Base-by-base conservation (phyloP, 2,797 vertebrate genomes). In the Myotis findleyi region DNA sequence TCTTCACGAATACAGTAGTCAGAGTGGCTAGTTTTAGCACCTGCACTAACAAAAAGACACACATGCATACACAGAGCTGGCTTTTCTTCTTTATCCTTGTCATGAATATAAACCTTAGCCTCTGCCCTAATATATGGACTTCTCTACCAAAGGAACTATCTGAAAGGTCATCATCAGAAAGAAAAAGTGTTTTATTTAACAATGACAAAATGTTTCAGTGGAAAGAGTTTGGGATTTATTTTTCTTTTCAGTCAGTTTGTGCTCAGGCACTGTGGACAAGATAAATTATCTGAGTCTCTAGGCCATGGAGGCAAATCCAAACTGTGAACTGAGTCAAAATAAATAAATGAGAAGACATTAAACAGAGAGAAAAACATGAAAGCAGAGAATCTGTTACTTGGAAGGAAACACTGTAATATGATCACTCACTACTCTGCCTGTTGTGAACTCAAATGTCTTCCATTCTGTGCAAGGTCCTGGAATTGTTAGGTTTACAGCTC, bases 161-260 rank as follows among this genome's bases (percentile, higher is more conserved):
- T 71, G 38, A 69, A 38, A 66, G 68, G 30, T 12, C 69, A 62
- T 62, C 80, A 80, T 27, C 30, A 87, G 59, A 66, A 57, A 41
- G 44, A 81, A 44, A 47, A 94, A 82, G 75, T 77, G 21, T 86
- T 94, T 86, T 82, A 85, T 92, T 82, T 82, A 92, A 66, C 66
- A 73, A 57, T 36, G 27, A 55, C 27, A 88, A 44, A 93, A 53
- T 81, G 27, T 38, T 81, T n/a, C 66, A 12, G 17, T 38, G 47
- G 36, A 69, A 91, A 44, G 49, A 71, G 30, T 93, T 53, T 91
- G n/a, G 25, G 21, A 81, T 81, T 91, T 85, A 76, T 89, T 85
- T 62, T 91, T 62, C 30, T 93, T 93, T 89, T 76, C 64, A 81
- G 8, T 14, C 55, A 91, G 44, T 66, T 91, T 95, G 84, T 66